Percentiles rank a stretch among this genome's conserved stretches.
Evolutionary conservation across 2,797 vertebrate species (phyloP).

Genomic region (Gymnothorax reevesii): DNA sequence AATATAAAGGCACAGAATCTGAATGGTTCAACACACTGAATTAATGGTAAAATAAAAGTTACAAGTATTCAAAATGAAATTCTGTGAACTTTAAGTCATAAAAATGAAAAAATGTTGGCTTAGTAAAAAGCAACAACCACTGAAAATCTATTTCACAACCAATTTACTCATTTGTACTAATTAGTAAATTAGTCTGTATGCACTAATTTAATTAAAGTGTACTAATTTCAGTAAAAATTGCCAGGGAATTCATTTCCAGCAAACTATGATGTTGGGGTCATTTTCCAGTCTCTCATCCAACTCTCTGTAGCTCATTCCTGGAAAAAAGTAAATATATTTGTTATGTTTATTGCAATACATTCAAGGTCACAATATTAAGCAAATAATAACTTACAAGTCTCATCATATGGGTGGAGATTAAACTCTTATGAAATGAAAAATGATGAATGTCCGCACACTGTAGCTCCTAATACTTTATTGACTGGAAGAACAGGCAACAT

Average conservation of each 20-base stretch:
- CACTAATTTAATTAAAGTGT: neutral
- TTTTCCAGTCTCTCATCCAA: constrained; percentile 96
- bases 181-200: too few relatives aligned
- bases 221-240: neutral
- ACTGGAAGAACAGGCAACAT: too few relatives aligned
- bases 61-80: constrained; percentile 4
- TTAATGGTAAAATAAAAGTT: neutral
- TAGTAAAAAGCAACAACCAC: neutral
- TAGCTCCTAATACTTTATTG: too few relatives aligned
- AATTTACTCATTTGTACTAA: too few relatives aligned
- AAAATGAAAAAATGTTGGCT: constrained; percentile 5
- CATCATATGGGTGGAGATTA: neutral
- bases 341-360: neutral
- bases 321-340: neutral
- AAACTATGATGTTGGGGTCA: constrained; percentile 95
- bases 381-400: neutral
- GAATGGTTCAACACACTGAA: neutral
- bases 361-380: neutral
- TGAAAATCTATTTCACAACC: constrained; percentile 1
- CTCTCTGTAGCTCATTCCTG: constrained; percentile 96
- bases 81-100: constrained; percentile 1
- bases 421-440: too few relatives aligned
- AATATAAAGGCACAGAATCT: constrained; percentile 6
- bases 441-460: too few relatives aligned
- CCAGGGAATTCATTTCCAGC: constrained; percentile 83